Evolutionary conservation across 35 echinoderm and acorn worm species (phyloP).

Genomic region (Eucidaris tribuloides): DNA sequence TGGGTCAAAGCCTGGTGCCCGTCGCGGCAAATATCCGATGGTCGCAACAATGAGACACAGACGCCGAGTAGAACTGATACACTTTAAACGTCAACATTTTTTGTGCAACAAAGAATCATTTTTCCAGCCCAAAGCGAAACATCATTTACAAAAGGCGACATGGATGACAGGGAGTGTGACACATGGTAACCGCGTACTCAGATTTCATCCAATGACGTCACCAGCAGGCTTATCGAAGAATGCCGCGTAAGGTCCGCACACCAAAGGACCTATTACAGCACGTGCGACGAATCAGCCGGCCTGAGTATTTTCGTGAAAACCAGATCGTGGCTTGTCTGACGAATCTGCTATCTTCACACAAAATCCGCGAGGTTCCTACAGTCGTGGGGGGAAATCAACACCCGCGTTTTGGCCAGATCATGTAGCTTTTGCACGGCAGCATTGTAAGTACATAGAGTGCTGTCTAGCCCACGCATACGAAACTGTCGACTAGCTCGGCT

Average conservation of each 20-base stretch:
- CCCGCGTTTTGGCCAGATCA: no score
- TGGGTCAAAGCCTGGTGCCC: not conserved
- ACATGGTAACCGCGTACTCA: not conserved
- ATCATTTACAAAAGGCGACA: not conserved
- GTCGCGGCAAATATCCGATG: not conserved
- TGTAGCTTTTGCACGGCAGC: no score
- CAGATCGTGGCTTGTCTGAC: not conserved
- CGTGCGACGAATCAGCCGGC: no score
- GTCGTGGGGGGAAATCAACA: no score
- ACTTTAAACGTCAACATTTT: not conserved
- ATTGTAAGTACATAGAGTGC: no score
- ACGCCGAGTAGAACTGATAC: not conserved
- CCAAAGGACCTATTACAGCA: no score
- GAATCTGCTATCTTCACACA: not conserved
- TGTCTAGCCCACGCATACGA: no score
- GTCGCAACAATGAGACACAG: not conserved
- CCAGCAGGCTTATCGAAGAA: not conserved
- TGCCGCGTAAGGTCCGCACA: not conserved
- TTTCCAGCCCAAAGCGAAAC: not conserved
- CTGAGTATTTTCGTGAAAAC: not conserved
- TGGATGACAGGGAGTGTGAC: not conserved
- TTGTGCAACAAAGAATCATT: not conserved
- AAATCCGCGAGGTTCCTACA: not conserved
- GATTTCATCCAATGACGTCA: not conserved
- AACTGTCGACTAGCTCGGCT: no score